phyloP scores from a whole-genome alignment of 2,888 invertebrate genomes.

The Dasysyrphus albostriatus region DNA sequence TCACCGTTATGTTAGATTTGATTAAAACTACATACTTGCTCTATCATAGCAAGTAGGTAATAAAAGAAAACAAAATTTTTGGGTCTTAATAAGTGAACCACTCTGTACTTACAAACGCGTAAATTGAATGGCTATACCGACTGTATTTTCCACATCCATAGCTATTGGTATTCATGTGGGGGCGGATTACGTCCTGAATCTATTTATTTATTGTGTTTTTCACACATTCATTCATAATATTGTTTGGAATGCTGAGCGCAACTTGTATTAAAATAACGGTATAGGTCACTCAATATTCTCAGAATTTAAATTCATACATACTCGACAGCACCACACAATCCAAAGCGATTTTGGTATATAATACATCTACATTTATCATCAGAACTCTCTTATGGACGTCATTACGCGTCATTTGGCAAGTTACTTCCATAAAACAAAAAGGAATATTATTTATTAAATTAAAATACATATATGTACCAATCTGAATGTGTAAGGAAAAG shows the following conservation, averaged over 20 bases:
- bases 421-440: not conserved
- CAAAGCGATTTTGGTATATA: not conserved
- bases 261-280: constrained; percentile 8
- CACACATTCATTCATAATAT: constrained; percentile 31
- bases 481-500: not conserved
- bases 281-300: not conserved
- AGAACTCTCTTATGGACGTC: not conserved
- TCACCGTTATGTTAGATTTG: too few species aligned
- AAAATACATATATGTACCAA: not conserved
- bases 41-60: too few species aligned
- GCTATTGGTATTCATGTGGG: not conserved
- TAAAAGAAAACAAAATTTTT: too few species aligned
- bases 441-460: not conserved
- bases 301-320: not conserved
- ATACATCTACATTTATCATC: not conserved
- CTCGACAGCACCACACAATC: not conserved
- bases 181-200: constrained; percentile 4
- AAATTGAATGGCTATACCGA: too few species aligned
- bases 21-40: too few species aligned
- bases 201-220: constrained; percentile 13
- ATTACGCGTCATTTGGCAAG: not conserved
- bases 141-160: too few species aligned
- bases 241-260: not conserved
- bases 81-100: too few species aligned
- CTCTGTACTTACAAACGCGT: too few species aligned